Conservation (phyloP, 2,113 vertebrate genomes). For the Paedocypris sp. region DNA sequence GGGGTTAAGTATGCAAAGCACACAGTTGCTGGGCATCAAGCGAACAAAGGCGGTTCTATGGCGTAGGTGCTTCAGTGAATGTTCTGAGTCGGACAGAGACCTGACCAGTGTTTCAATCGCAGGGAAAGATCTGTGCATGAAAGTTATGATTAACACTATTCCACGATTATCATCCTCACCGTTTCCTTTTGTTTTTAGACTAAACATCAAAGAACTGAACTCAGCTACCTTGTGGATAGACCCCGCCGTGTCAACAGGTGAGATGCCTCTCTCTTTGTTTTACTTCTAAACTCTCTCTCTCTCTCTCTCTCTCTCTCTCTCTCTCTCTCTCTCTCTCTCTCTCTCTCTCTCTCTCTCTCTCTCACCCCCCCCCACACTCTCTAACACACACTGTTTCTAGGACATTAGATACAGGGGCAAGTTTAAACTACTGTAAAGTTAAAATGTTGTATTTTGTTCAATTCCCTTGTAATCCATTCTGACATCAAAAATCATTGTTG, state of each 20-base stretch:
- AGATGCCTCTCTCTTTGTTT: too few relatives aligned
- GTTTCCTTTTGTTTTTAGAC: conserved; percentile 81
- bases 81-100: not conserved
- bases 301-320: too few relatives aligned
- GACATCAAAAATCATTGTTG: too few relatives aligned
- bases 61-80: conserved; percentile 20
- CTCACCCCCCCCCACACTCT: too few relatives aligned
- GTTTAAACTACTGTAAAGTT: too few relatives aligned
- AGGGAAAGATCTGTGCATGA: not conserved
- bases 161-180: not conserved
- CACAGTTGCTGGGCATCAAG: conserved; percentile 49
- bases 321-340: too few relatives aligned
- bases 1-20: conserved; percentile 58
- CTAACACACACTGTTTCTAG: too few relatives aligned
- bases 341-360: too few relatives aligned
- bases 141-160: not conserved
- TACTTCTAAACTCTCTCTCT: too few relatives aligned
- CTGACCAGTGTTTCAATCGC: not conserved
- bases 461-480: too few relatives aligned
- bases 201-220: conserved; percentile 91
- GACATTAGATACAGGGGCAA: too few relatives aligned
- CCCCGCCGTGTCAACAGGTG: conserved; percentile 97
- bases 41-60: conserved; percentile 54
- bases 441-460: too few relatives aligned
- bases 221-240: conserved; percentile 96